Percentiles rank a stretch among this genome's conserved stretches.
Conservation (phyloP, 2,888 invertebrate species). For the Antheraea yamamai region DNA sequence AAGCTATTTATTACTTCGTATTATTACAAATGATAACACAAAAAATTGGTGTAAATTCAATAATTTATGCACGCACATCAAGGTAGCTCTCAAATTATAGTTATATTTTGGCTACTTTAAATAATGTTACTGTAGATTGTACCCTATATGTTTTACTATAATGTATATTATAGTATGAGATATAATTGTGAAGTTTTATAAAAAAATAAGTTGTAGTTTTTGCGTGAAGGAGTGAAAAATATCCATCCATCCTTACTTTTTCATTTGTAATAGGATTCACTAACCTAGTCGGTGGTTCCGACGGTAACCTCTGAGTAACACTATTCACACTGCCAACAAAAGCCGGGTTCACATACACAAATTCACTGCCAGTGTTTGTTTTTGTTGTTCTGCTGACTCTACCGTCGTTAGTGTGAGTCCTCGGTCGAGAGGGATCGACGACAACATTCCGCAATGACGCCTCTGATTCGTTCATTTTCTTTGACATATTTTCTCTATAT, state of each 20-base stretch:
- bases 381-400: conserved; percentile 6
- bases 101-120: too few relatives aligned
- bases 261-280: background rate
- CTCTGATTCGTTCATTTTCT: conserved; percentile 12
- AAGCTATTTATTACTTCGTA: too few relatives aligned
- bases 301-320: conserved; percentile 38
- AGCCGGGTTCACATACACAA: conserved; percentile 64
- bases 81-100: too few relatives aligned
- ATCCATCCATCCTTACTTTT: too few relatives aligned
- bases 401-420: background rate
- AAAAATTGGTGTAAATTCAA: too few relatives aligned
- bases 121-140: too few relatives aligned
- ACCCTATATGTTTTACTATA: too few relatives aligned
- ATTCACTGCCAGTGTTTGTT: conserved; percentile 38
- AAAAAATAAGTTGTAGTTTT: background rate
- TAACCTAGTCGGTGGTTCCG: conserved; percentile 53
- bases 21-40: too few relatives aligned
- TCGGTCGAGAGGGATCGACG: conserved; percentile 21
- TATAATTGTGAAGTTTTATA: too few relatives aligned
- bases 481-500: conserved; percentile 18
- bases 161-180: too few relatives aligned
- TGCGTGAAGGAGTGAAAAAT: too few relatives aligned
- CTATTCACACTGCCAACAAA: conserved; percentile 59
- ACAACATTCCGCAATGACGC: conserved; percentile 20
- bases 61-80: too few relatives aligned